Conservation (phyloP, 2,797 vertebrate genomes). For the Linurgus olivaceus region DNA sequence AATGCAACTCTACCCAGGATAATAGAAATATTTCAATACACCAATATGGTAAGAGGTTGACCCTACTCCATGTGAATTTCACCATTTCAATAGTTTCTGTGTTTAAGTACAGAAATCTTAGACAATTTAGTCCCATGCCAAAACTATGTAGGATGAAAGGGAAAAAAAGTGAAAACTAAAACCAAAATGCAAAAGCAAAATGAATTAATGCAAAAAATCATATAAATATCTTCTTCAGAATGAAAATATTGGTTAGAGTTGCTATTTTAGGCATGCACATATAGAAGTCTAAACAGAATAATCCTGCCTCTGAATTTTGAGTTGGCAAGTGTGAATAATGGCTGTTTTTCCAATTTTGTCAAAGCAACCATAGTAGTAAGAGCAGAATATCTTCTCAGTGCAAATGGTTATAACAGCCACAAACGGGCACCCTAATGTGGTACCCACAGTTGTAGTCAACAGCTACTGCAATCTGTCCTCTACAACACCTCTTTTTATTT, state of each 20-base stretch:
- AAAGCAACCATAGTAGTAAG: background rate
- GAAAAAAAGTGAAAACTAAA: background rate
- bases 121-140: background rate
- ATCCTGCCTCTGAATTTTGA: background rate
- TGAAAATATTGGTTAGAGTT: background rate
- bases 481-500: background rate
- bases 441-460: slow-evolving; percentile 5
- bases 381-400: background rate
- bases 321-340: background rate
- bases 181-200: background rate
- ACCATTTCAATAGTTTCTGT: background rate
- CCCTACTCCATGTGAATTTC: background rate
- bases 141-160: background rate
- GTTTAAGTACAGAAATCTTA: background rate
- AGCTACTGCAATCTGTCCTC: slow-evolving; percentile 13
- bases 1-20: background rate
- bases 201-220: background rate
- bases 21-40: background rate
- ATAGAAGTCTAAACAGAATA: background rate
- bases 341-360: background rate
- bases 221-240: background rate
- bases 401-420: background rate
- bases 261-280: background rate
- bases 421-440: background rate
- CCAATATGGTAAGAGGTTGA: background rate